phyloP scores from a whole-genome alignment of 2,113 vertebrate species.

The Mellivora capensis region DNA sequence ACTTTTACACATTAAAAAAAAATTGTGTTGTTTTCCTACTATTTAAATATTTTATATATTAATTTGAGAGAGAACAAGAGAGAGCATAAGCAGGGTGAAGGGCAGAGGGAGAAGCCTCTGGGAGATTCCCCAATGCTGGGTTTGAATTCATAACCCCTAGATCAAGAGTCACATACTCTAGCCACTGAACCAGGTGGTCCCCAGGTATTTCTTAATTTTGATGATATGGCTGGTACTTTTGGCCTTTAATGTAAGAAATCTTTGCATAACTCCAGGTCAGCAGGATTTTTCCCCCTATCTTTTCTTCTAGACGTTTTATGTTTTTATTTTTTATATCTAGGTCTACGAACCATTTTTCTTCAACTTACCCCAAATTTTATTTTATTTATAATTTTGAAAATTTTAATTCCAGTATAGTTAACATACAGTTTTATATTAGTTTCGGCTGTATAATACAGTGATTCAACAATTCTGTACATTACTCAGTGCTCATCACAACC shows the following conservation, averaged over 20 bases:
- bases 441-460: neutral
- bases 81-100: no score
- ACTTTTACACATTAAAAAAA: neutral
- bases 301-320: neutral
- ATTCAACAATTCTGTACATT: neutral
- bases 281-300: neutral
- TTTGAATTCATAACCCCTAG: neutral
- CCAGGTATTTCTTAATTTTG: neutral
- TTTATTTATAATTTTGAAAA: neutral
- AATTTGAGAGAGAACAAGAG: no score
- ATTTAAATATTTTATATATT: neutral
- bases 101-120: no score
- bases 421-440: neutral
- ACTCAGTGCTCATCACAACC: neutral
- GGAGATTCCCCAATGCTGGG: neutral
- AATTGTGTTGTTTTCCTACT: neutral
- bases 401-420: neutral
- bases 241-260: neutral
- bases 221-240: neutral
- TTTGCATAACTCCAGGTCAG: neutral
- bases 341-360: neutral
- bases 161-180: neutral
- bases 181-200: neutral
- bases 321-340: neutral
- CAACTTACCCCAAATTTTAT: neutral